Base-by-base conservation (phyloP, 2,797 vertebrate genomes). In the Agapornis canus region DNA sequence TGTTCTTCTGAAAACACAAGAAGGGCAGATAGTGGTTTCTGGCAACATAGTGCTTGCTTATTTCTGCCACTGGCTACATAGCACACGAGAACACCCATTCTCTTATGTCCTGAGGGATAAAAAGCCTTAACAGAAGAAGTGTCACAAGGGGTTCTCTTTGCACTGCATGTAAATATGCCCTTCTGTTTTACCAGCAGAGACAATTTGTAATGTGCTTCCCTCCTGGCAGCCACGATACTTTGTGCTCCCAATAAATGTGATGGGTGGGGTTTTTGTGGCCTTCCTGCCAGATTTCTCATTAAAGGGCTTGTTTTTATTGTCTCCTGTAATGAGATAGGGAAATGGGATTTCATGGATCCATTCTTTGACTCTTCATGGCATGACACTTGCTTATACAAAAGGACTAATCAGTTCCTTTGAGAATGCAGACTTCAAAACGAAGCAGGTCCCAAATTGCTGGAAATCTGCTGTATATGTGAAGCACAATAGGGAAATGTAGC, bases 301-400 rank as follows among this genome's bases (percentile, higher is more conserved):
- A 81, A 81, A 69, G 16, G 25, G 3, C 25, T 86, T 76, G 4
- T 4, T 92, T 93, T 85, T 87, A 70, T 69, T 80, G 29, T 94
- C 40, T 76, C 69, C 39, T 70, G 8, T 86, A 90, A 77, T 71
- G 35, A 86, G 37, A 83, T 68, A 80, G 54, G 42, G 66, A 94
- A 95, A 81, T 72, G 51, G 56, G n/a, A 89, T 94, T 96, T 96
- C 71, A 52, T 35, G 26, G 65, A 85, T 87, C 63, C 51, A 11
- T 86, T 93, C 37, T 88, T 85, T 51, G 43, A 43, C 22, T 26
- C 37, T 77, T 68, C 48, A 45, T 87, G 60, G 23, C 29, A 35
- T 86, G 64, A 23, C 59, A 54, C 23, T 92, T 86, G 25, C 86
- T 91, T 69, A 31, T 87, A 82, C 65, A 54, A 87, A 89, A 86